Conservation (phyloP, 2,888 invertebrate genomes). For the Archips xylosteana region DNA sequence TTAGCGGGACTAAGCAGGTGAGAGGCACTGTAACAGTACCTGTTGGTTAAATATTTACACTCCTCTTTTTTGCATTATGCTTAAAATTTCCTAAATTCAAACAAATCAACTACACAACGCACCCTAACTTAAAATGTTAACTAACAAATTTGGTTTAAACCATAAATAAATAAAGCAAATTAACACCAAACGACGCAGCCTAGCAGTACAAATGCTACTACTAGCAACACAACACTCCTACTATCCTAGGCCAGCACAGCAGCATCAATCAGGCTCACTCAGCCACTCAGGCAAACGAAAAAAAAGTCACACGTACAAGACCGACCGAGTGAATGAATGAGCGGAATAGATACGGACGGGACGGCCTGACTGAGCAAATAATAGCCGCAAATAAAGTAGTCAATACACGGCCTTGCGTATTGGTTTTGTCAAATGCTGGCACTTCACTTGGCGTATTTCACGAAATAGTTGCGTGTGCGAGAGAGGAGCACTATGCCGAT, state of each 20-base stretch:
- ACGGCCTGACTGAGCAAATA: too few species aligned
- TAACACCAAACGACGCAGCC: slow-evolving; percentile 26
- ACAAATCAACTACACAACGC: neutral
- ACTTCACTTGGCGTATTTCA: too few species aligned
- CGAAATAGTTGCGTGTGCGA: too few species aligned
- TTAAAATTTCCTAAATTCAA: slow-evolving; percentile 30
- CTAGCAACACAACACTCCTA: neutral
- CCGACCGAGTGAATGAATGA: slow-evolving; percentile 6
- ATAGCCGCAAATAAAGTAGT: slow-evolving; percentile 25
- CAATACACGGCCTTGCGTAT: neutral
- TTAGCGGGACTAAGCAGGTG: slow-evolving; percentile 49
- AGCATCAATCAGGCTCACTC: slow-evolving; percentile 12
- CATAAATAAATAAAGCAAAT: slow-evolving; percentile 36
- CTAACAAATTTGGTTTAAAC: slow-evolving; percentile 15
- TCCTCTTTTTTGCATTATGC: slow-evolving; percentile 46
- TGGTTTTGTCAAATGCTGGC: too few species aligned
- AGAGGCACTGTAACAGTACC: slow-evolving; percentile 58
- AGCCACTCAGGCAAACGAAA: slow-evolving; percentile 12
- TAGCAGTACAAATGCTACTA: slow-evolving; percentile 12
- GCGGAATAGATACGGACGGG: neutral
- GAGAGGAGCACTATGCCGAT: too few species aligned
- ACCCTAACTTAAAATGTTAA: slow-evolving; percentile 12
- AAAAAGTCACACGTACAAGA: slow-evolving; percentile 16
- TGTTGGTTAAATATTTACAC: slow-evolving; percentile 55
- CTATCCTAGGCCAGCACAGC: neutral